Evolutionary conservation across 2,888 invertebrate species (phyloP).

Genomic region (Alsophila aescularia): DNA sequence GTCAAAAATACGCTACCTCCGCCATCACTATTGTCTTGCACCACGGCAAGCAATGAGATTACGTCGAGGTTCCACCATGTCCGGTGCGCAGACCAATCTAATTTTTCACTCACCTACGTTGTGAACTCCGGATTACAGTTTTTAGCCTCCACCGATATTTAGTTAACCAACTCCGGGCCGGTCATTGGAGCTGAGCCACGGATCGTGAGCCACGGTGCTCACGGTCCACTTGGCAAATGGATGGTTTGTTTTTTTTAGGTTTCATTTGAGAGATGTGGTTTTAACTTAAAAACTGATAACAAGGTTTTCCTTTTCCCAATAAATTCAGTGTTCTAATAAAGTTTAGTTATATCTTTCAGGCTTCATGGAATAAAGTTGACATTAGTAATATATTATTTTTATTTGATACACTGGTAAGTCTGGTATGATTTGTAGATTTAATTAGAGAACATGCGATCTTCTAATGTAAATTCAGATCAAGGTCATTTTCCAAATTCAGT

Average conservation of each 20-base stretch:
- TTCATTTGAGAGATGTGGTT: background rate
- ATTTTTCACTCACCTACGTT: conserved; percentile 55
- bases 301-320: too few relatives aligned
- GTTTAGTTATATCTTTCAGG: too few relatives aligned
- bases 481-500: too few relatives aligned
- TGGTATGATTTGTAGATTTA: too few relatives aligned
- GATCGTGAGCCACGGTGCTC: too few relatives aligned
- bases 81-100: conserved; percentile 50
- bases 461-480: too few relatives aligned
- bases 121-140: conserved; percentile 42
- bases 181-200: background rate
- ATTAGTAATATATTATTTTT: too few relatives aligned
- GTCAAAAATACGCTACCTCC: too few relatives aligned
- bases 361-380: too few relatives aligned
- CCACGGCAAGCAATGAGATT: conserved; percentile 46
- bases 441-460: too few relatives aligned
- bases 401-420: too few relatives aligned
- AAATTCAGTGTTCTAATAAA: too few relatives aligned
- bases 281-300: background rate
- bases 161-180: conserved; percentile 34
- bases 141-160: conserved; percentile 42
- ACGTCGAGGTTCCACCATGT: conserved; percentile 45
- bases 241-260: background rate
- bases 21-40: conserved; percentile 19
- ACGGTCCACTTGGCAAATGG: conserved; percentile 8